Evolutionary conservation across 53 echinoderm and acorn worm species (phyloP).

Genomic region (Holothuria scabra): DNA sequence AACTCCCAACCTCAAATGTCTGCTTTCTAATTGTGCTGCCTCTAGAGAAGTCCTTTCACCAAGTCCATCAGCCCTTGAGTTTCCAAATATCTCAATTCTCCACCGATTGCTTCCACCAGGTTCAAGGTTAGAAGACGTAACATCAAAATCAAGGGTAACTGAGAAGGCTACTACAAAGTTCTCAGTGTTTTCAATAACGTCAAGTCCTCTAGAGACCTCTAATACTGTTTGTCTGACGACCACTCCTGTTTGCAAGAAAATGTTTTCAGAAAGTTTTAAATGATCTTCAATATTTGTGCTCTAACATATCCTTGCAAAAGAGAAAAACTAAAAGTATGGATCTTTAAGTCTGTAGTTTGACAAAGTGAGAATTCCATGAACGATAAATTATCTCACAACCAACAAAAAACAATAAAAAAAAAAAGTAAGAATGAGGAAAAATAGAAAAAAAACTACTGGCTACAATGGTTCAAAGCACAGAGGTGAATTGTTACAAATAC

Average conservation of each 20-base stretch:
- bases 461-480: no score
- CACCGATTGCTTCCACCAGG: slow-evolving; percentile 3
- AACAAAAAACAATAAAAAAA: no score
- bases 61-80: not conserved
- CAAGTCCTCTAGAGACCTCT: not conserved
- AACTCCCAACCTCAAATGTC: not conserved
- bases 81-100: slow-evolving; percentile 21
- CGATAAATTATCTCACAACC: no score
- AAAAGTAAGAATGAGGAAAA: no score
- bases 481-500: no score
- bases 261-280: no score
- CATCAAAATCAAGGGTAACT: not conserved
- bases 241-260: not conserved
- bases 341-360: no score
- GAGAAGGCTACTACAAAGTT: not conserved
- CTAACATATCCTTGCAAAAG: no score
- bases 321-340: no score
- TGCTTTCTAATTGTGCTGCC: not conserved
- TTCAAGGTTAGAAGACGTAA: not conserved
- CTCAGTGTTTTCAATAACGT: not conserved
- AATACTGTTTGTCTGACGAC: not conserved
- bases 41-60: not conserved
- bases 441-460: no score
- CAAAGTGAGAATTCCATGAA: no score
- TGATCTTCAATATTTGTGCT: no score